A percentile compares a stretch with the other conserved stretches of the same genome.
phyloP scores from a whole-genome alignment of 2,113 vertebrate genomes.

The Dasyornis broadbenti region DNA sequence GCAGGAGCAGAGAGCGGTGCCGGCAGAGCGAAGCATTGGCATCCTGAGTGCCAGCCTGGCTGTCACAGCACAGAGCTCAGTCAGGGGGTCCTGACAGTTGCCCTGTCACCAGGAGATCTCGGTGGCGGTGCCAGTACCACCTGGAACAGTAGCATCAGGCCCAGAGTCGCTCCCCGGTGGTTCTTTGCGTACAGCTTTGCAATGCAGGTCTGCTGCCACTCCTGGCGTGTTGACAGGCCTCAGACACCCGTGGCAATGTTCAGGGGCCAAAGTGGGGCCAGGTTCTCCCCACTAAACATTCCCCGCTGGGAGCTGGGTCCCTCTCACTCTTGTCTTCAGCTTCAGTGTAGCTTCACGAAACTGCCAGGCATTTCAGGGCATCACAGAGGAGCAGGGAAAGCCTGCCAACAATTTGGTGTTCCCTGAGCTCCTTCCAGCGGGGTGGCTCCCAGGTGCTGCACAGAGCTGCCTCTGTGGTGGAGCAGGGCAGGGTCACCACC shows the following conservation, averaged over 20 bases:
- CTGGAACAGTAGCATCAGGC: not conserved
- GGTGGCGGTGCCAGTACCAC: rapidly evolving
- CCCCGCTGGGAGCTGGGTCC: not conserved
- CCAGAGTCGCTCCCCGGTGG: not conserved
- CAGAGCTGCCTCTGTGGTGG: not conserved
- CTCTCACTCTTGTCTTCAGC: rapidly evolving
- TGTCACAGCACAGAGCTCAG: rapidly evolving
- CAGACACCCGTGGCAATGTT: rapidly evolving
- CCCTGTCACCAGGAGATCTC: rapidly evolving
- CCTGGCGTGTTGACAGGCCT: rapidly evolving
- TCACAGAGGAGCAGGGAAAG: not conserved
- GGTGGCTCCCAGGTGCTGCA: not conserved
- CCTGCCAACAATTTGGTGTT: not conserved
- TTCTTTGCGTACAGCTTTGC: not conserved
- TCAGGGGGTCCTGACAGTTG: not conserved
- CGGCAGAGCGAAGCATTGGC: rapidly evolving
- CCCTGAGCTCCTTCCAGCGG: not conserved
- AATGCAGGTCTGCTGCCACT: rapidly evolving
- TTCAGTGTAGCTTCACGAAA: rapidly evolving
- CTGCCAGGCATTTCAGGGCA: not conserved
- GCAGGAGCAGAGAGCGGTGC: not conserved
- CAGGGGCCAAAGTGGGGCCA: not conserved
- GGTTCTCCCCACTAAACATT: not conserved
- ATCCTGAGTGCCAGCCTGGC: not conserved
- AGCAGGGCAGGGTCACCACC: not conserved